These are phyloP conservation scores for Sminthurides bifidus DNA, from an alignment of 1,140 invertebrate species.

Conservation along the genomic window DNA sequence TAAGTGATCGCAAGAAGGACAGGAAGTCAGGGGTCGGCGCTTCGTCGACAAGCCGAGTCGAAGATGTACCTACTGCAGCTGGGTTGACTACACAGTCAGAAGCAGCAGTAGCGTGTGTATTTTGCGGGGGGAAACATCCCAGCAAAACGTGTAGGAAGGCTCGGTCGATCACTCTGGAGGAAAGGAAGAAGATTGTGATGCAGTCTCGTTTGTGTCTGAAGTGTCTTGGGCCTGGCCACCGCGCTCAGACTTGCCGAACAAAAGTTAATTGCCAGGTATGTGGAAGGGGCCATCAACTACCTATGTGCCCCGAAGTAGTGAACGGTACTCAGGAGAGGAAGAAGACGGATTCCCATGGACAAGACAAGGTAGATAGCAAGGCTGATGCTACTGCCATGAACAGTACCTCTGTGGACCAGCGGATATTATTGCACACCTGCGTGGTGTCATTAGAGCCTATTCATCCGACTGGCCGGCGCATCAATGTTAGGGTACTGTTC, in stretches of 20 bases:
- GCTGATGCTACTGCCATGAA: no score
- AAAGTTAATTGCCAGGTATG: neutral
- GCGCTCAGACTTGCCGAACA: neutral
- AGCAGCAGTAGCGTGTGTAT: neutral
- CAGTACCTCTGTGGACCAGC: no score
- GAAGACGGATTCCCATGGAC: no score
- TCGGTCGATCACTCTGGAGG: neutral
- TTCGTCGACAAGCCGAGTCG: no score
- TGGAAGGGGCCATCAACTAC: neutral
- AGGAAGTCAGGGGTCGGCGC: no score
- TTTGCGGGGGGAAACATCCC: slow-evolving; percentile 9
- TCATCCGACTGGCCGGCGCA: no score
- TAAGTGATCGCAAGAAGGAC: no score
- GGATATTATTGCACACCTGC: no score
- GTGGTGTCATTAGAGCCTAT: no score
- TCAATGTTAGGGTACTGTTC: no score
- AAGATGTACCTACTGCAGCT: neutral
- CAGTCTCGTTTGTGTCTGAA: slow-evolving; percentile 1
- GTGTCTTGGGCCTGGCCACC: slow-evolving; percentile 2
- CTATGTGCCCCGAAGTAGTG: slow-evolving; percentile 1
- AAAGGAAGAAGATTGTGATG: slow-evolving; percentile 1
- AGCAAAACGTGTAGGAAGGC: slow-evolving; percentile 3
- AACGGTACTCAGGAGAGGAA: neutral
- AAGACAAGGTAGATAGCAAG: no score
- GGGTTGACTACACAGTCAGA: neutral